These are phyloP conservation scores for Chionodraco myersi DNA, from an alignment of 2,113 vertebrate genomes.

Conservation along the genomic window DNA sequence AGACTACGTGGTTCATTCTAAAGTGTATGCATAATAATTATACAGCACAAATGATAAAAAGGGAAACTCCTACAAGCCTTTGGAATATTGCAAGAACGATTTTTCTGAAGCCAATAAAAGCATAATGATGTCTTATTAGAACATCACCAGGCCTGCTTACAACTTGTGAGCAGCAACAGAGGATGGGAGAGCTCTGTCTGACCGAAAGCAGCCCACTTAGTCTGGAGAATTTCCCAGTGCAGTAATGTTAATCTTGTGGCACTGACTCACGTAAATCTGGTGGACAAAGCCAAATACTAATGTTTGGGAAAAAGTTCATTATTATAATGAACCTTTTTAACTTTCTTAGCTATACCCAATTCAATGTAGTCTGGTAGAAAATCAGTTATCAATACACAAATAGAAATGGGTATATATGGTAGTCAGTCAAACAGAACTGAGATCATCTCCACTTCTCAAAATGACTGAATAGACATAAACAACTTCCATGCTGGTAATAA, in stretches of 20 bases:
- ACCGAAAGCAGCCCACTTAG: slow-evolving; percentile 59
- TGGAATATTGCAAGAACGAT: too few species aligned
- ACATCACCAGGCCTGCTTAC: neutral
- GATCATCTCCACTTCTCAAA: slow-evolving; percentile 29
- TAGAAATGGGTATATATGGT: neutral
- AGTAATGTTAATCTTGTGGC: slow-evolving; percentile 68
- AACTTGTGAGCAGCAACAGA: slow-evolving; percentile 15
- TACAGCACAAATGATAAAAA: neutral
- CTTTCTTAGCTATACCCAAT: neutral
- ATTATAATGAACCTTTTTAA: neutral
- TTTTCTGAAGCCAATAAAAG: neutral
- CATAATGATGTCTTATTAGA: neutral
- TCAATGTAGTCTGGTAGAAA: neutral
- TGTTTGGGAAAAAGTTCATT: slow-evolving; percentile 36
- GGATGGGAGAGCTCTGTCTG: slow-evolving; percentile 37
- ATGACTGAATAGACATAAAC: slow-evolving; percentile 11
- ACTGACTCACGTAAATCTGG: slow-evolving; percentile 63
- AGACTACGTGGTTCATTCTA: slow-evolving; percentile 2
- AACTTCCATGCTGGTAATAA: slow-evolving; percentile 38
- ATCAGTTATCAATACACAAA: slow-evolving; percentile 6
- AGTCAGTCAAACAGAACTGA: slow-evolving; percentile 38
- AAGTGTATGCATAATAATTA: neutral
- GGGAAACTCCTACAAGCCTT: neutral
- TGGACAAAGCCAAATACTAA: slow-evolving; percentile 53
- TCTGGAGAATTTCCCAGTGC: slow-evolving; percentile 59